phyloP scores from a whole-genome alignment of 2,797 vertebrate species.

The Alcedo atthis region DNA sequence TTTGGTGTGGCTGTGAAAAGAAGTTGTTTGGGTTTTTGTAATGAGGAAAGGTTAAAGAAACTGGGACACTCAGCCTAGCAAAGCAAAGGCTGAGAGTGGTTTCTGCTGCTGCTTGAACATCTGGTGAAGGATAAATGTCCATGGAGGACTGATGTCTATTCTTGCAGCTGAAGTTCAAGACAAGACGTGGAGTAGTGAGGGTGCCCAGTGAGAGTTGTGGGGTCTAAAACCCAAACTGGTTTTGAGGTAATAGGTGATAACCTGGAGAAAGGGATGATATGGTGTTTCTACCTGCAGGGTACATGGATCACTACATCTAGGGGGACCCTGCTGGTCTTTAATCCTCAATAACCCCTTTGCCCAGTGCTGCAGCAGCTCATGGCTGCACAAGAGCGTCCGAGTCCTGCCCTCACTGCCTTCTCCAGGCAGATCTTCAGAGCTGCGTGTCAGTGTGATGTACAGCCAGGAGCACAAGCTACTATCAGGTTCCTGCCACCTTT shows the following conservation, averaged over 20 bases:
- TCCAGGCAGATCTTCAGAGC: not conserved
- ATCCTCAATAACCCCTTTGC: not conserved
- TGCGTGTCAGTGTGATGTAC: not conserved
- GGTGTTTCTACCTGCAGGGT: not conserved
- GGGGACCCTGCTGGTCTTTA: not conserved
- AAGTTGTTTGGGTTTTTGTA: not conserved
- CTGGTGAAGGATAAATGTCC: not conserved
- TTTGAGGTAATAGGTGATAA: not conserved
- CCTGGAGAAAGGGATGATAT: not conserved
- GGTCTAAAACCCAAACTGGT: not conserved
- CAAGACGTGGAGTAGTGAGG: rapidly evolving
- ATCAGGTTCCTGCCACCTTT: not conserved
- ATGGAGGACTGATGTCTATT: not conserved
- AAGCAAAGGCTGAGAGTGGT: not conserved
- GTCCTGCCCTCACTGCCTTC: not conserved
- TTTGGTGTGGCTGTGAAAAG: not conserved
- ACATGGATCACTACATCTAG: not conserved
- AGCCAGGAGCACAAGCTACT: not conserved
- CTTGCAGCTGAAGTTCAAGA: not conserved
- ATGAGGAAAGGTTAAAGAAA: not conserved
- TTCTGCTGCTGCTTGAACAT: not conserved
- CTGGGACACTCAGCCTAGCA: not conserved
- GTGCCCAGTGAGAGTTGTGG: not conserved
- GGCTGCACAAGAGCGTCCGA: rapidly evolving
- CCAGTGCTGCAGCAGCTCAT: not conserved